These are phyloP conservation scores for Camponotus floridanus DNA, from an alignment of 1,140 invertebrate species.

Conservation along the genomic window DNA sequence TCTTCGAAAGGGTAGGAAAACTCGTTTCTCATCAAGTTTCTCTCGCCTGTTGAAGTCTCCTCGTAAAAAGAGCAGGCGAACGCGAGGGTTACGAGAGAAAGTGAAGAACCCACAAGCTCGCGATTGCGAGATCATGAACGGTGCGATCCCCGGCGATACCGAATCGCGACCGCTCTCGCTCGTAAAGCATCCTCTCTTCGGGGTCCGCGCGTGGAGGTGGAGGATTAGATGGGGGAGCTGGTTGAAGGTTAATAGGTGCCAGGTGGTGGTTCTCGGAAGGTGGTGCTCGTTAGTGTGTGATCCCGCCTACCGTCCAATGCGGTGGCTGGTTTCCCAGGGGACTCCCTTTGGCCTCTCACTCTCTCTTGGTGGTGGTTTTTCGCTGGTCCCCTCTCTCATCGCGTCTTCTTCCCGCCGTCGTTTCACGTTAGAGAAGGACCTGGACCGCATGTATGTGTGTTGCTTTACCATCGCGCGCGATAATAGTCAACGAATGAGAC, in stretches of 20 bases:
- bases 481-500: conserved; percentile 78
- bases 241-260: conserved; percentile 79
- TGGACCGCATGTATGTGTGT: not conserved
- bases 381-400: conserved; percentile 81
- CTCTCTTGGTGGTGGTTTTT: conserved; percentile 69
- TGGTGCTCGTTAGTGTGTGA: conserved; percentile 80
- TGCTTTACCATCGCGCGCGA: conserved; percentile 76
- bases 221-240: conserved; percentile 68
- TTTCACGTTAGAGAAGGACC: conserved; percentile 72
- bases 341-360: conserved; percentile 78
- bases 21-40: not conserved
- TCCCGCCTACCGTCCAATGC: conserved; percentile 85
- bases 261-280: conserved; percentile 75
- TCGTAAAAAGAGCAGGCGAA: not conserved
- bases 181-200: conserved; percentile 6
- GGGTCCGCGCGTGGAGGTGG: conserved; percentile 35
- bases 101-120: not conserved
- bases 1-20: not conserved
- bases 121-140: not conserved
- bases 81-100: not conserved
- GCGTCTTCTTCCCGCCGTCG: conserved; percentile 66
- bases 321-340: conserved; percentile 83
- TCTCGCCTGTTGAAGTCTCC: not conserved
- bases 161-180: conserved; percentile 15
- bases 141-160: not conserved